Evolutionary conservation across 2,797 vertebrate genomes (phyloP).

Genomic region (Sebastes taczanowskii): DNA sequence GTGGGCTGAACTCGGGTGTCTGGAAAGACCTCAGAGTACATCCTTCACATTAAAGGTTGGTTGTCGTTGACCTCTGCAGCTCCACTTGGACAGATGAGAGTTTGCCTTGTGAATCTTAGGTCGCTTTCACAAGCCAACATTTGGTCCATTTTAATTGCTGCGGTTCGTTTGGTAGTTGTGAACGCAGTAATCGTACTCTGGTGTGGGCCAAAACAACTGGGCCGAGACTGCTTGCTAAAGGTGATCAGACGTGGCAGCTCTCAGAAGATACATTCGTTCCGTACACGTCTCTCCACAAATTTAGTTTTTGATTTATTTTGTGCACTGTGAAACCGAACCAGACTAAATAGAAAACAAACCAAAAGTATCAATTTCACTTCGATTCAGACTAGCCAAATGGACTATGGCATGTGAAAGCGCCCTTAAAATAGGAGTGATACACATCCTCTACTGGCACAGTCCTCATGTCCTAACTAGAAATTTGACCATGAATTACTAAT

Average conservation of each 20-base stretch:
- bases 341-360: too few relatives aligned
- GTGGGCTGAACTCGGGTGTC: not conserved
- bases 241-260: too few relatives aligned
- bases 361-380: too few relatives aligned
- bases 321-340: too few relatives aligned
- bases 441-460: not conserved
- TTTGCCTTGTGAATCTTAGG: not conserved
- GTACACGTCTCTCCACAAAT: too few relatives aligned
- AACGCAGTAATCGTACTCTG: too few relatives aligned
- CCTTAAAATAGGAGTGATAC: not conserved
- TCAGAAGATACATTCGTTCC: too few relatives aligned
- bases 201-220: too few relatives aligned
- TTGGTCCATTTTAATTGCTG: not conserved
- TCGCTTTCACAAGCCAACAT: not conserved
- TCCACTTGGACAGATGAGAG: not conserved
- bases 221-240: too few relatives aligned
- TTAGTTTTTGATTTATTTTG: too few relatives aligned
- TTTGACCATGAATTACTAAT: not conserved
- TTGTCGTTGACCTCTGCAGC: not conserved
- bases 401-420: too few relatives aligned
- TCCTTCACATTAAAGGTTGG: not conserved
- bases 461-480: not conserved
- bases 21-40: not conserved
- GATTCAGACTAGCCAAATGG: too few relatives aligned
- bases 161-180: not conserved